phyloP scores from a whole-genome alignment of 2,113 vertebrate species.

The Petrocephalus zakoni region DNA sequence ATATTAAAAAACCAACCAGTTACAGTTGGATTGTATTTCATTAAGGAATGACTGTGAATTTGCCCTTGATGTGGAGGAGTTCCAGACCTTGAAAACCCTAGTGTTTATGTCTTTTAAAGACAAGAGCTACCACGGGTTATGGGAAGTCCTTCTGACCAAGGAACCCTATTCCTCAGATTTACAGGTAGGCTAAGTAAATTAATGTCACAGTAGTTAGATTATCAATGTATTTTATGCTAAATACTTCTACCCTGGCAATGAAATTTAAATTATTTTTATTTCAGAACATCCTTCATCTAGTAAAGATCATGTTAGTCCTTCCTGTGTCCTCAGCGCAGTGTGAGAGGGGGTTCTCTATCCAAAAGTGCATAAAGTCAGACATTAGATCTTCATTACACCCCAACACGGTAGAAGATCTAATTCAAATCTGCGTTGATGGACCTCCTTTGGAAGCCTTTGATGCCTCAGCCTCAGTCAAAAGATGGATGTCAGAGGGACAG shows the following conservation, averaged over 20 bases:
- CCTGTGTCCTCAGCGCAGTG: too few species aligned
- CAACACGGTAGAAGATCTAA: too few species aligned
- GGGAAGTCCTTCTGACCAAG: background rate
- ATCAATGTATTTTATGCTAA: background rate
- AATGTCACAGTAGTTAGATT: background rate
- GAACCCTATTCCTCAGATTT: constrained; percentile 1
- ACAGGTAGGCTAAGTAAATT: background rate
- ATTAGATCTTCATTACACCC: too few species aligned
- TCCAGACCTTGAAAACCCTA: background rate
- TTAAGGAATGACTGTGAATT: constrained; percentile 18
- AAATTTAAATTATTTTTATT: background rate
- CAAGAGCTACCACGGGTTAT: constrained; percentile 5
- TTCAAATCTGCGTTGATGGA: too few species aligned
- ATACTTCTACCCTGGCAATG: background rate
- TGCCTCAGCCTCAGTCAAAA: too few species aligned
- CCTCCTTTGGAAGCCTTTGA: too few species aligned
- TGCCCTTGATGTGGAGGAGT: constrained; percentile 13
- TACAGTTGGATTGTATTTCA: constrained; percentile 13
- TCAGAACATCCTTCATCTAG: background rate
- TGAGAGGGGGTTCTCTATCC: too few species aligned
- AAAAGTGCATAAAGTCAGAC: too few species aligned
- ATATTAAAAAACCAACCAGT: too few species aligned
- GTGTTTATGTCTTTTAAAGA: constrained; percentile 9
- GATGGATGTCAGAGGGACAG: too few species aligned
- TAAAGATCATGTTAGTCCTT: too few species aligned